Evolutionary conservation across 2,113 vertebrate species (phyloP), one percentile per base, ranked within the genome.

Genomic region (Tretioscincus oriximinensis): DNA sequence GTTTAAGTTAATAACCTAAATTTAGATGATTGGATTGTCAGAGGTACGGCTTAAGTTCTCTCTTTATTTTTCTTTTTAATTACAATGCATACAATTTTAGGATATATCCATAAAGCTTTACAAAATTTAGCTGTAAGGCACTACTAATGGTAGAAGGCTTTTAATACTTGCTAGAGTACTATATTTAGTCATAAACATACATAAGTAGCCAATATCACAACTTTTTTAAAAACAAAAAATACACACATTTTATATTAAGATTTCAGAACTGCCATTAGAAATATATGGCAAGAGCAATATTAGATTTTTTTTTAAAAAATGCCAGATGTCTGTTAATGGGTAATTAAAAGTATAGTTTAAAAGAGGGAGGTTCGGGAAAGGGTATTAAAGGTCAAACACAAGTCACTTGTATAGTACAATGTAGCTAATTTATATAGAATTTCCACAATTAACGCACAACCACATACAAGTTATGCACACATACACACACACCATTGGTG

Each of bases 101-200:
- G 92, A 81, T 87, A 90, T 92, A 90, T 84, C 94, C 91, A 96
- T 95, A 95, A 96, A 95, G 97, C 96, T 96, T 96, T 93, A 90
- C 94, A 95, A 95, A 94, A 90, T 90, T 96, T 97, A 97, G 95
- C 94, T 94, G 95, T 84, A 92, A 94, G 93, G 91, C 93, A 96
- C 95, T 93, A 94, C 93, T 96, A 96, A 96, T 89, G 90, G 95
- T 97, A 96, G 96, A 94, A 95, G 86, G 96, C 95, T 97, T 97
- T 97, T 96, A 96, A 96, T 82, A 96, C 95, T 93, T 97, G 96
- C 95, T 98, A 97, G 95, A 96, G 95, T 96, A 96, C 93, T 96
- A 94, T 95, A 97, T 95, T 96, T 95, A 97, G 96, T 95, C 91
- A 91, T 90, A 93, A 95, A 94, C 93, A 88, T 91, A 93, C 92